phyloP scores from a whole-genome alignment of 2,797 vertebrate species.

The Neostethus bicornis region DNA sequence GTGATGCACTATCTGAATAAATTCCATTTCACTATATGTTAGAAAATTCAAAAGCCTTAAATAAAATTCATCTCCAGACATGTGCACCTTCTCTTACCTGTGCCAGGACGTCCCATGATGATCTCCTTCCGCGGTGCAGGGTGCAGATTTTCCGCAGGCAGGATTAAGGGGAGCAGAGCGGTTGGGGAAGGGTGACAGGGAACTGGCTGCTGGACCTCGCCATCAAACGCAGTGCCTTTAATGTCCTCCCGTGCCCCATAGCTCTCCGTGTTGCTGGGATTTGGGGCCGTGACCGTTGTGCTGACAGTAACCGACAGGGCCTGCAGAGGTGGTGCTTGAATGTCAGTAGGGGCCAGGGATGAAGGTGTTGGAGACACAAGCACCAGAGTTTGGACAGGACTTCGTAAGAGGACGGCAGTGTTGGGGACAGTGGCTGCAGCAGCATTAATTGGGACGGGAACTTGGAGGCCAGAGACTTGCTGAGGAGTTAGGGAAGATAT shows the following conservation, averaged over 20 bases:
- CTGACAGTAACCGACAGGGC: conserved; percentile 77
- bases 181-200: conserved; percentile 93
- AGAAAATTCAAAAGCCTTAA: conserved; percentile 5
- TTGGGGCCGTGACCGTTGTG: conserved; percentile 63
- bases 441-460: conserved; percentile 85
- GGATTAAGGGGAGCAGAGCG: conserved; percentile 89
- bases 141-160: conserved; percentile 88
- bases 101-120: conserved; percentile 93
- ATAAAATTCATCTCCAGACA: conserved; percentile 20
- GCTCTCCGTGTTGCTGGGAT: conserved; percentile 59
- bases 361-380: conserved; percentile 79
- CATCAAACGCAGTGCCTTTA: conserved; percentile 70
- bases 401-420: conserved; percentile 76
- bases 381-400: conserved; percentile 79
- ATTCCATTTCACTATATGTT: background rate
- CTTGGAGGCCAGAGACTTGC: conserved; percentile 75
- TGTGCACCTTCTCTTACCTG: conserved; percentile 81
- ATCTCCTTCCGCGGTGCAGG: conserved; percentile 91
- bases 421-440: conserved; percentile 76
- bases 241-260: conserved; percentile 55
- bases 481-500: conserved; percentile 63
- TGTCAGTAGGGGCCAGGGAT: conserved; percentile 64
- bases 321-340: conserved; percentile 61
- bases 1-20: background rate
- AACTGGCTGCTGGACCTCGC: conserved; percentile 88